Evolutionary conservation across 2,888 invertebrate genomes (phyloP), one percentile per base, ranked within the genome.

Genomic region (Cybosia mesomella): DNA sequence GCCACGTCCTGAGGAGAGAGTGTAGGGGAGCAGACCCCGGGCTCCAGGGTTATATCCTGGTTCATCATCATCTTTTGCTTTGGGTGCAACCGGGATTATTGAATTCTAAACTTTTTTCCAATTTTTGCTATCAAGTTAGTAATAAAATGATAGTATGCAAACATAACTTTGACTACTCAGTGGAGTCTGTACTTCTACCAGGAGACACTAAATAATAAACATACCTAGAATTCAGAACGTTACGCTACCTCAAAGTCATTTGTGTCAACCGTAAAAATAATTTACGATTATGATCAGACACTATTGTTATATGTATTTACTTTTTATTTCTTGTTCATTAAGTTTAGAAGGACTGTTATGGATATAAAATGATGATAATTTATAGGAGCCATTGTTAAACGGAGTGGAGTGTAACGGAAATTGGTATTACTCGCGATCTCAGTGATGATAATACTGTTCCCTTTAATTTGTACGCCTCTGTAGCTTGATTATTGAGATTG

Each of bases 371-470:
- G 58, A 24, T 53, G 66, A 63, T 73, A 70, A 79, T 79, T 74
- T 74, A 77, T 76, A 64, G 63, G 22, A 63, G 68, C 72, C 69
- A 71, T 77, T 79, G 77, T 79, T 75, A 58, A 70, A 65, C 72
- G 73, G 71, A 64, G 76, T 72, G 79, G 64, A 75, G 43, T 74
- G 67, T 74, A 74, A 72, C 61, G 72, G 71, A 72, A 75, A 75
- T 65, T 75, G 60, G 60, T 64, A 67, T 49, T 5, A 22, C 54
- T 60, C 63, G n/a, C 58, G 34, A 58, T 64, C 57, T 64, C 21
- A 58, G 54, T 36, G 58, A 68, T 53, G 61, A 59, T 58, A 58
- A 36, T 36, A 28, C 59, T 49, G 39, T 62, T 54, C 60, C 28
- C 39, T 54, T 64, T 72, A 60, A 68, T 70, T 71, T 63, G 65